Evolutionary conservation across 1,140 invertebrate species (phyloP), one percentile per base, ranked within the genome.

Genomic region (Sycophaga agraensis): DNA sequence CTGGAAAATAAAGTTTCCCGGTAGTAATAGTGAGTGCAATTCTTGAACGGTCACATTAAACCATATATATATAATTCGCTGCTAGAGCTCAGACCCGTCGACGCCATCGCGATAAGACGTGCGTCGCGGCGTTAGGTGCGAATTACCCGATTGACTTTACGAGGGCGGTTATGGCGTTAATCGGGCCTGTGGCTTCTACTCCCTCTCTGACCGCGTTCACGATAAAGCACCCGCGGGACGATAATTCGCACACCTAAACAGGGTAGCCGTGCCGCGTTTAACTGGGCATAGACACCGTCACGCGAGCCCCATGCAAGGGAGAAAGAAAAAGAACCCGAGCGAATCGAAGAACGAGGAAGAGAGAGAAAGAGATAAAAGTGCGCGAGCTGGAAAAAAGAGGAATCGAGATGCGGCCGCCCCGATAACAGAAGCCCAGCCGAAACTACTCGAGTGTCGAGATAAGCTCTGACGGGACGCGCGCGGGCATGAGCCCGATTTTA

Each of bases 121-220:
- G n/a, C n/a, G n/a, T 19, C 1, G 17, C 45, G 14, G 11, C 34
- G 45, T 43, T 31, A 64, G 51, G 63, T 60, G 57, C 31, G 53
- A 65, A 65, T 59, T 45, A 31, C 28, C 19, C 63, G 45, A 65
- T 60, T 43, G 53, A 39, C 48, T 61, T 57, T 57, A 57, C 40
- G 64, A 58, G 24, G 28, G 19, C 34, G 7, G 28, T 61, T 57
- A 49, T 57, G 50, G 24, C 40, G 26, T 42, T 46, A 61, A 61
- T 60, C 45, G 16, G 6, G 31, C 17, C 12, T 49, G 40, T n/a
- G 12, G 26, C 11, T 28, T 12, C 24, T 19, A 16, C 21, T 9
- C 17, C 26, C 14, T 22, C 7, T 49, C 26, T 26, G 42, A 19
- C 50, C 53, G 51, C 50, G 37, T 59, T 56, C 56, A 26, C 42